Evolutionary conservation across 2,797 vertebrate species (phyloP).

Genomic region (Tarsius wallacei): DNA sequence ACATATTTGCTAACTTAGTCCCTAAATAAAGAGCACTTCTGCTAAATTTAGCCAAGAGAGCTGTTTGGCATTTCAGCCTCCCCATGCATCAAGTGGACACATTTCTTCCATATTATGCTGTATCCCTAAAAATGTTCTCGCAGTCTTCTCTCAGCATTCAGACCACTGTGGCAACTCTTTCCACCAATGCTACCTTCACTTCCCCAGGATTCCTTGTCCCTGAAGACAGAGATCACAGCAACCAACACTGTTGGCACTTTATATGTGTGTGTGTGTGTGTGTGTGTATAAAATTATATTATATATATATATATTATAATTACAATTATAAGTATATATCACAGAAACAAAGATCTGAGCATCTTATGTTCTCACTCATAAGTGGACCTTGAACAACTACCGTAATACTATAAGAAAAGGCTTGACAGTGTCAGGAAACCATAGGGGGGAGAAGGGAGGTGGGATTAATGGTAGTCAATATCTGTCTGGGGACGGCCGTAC

Average conservation of each 20-base stretch:
- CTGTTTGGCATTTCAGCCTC: constrained; percentile 52
- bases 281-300: too few species aligned
- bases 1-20: neutral
- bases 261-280: too few species aligned
- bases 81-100: constrained; percentile 63
- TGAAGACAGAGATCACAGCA: neutral
- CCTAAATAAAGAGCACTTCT: neutral
- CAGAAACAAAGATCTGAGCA: too few species aligned
- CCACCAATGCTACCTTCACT: accelerated
- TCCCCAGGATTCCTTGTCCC: accelerated
- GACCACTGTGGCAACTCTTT: neutral
- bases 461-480: too few species aligned
- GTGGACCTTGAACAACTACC: too few species aligned
- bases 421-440: too few species aligned
- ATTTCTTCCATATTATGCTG: constrained; percentile 81
- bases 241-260: accelerated
- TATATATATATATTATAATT: too few species aligned
- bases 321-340: too few species aligned
- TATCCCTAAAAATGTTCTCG: constrained; percentile 75
- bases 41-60: constrained; percentile 79
- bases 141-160: neutral
- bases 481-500: too few species aligned
- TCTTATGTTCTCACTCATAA: too few species aligned
- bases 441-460: too few species aligned
- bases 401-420: too few species aligned